Percentiles rank a stretch among this genome's conserved stretches.
Conservation (phyloP, 2,113 vertebrate species). For the Melospiza melodia region DNA sequence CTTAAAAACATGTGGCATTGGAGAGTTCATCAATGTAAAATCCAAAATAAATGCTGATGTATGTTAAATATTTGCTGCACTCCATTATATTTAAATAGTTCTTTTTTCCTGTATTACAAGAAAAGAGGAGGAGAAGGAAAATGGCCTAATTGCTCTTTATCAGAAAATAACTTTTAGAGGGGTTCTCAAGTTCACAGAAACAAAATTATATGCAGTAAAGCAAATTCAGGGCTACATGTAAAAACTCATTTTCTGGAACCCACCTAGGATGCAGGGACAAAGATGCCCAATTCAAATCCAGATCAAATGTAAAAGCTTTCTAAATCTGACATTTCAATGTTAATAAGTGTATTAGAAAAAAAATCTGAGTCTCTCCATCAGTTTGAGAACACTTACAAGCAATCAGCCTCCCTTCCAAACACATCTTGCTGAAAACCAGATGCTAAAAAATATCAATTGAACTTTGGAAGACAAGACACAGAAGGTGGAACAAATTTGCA, state of each 20-base stretch:
- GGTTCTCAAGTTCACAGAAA: not conserved
- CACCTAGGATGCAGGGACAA: not conserved
- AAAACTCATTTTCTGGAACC: not conserved
- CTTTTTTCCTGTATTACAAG: not conserved
- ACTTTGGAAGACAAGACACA: not conserved
- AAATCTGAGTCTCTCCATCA: not conserved
- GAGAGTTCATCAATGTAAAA: not conserved
- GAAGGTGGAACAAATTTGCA: not conserved
- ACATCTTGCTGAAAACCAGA: not conserved
- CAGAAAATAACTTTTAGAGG: not conserved
- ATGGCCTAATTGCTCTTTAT: not conserved
- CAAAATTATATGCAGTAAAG: not conserved
- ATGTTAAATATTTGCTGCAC: not conserved
- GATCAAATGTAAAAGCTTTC: not conserved
- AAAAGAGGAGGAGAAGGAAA: not conserved
- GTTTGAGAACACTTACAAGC: not conserved
- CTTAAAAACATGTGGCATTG: not conserved
- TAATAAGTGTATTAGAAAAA: not conserved
- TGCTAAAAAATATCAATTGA: not conserved
- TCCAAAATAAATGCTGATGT: not conserved
- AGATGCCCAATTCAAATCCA: not conserved
- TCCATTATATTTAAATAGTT: not conserved
- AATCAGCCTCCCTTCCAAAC: not conserved
- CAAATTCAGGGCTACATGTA: not conserved
- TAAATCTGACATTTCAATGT: not conserved